Percentiles rank a stretch among this genome's conserved stretches.
Evolutionary conservation across 2,888 invertebrate genomes (phyloP).

Genomic region (Drosophila subquinaria): DNA sequence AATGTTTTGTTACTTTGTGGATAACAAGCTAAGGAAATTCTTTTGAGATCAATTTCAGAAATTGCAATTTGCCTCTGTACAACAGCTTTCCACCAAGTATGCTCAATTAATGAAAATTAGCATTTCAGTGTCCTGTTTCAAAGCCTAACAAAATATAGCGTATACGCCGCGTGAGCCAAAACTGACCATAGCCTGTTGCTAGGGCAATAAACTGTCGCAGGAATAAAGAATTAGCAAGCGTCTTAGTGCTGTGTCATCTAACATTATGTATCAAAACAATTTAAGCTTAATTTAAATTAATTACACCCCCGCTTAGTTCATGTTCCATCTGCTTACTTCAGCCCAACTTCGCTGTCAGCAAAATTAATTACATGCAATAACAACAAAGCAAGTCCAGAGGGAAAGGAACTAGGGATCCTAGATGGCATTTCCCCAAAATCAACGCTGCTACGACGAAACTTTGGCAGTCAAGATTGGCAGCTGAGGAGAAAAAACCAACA

Average conservation of each 20-base stretch:
- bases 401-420: neutral
- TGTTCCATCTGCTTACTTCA: constrained; percentile 33
- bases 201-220: constrained; percentile 3
- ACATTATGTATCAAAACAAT: constrained; percentile 63
- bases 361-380: constrained; percentile 72
- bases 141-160: constrained; percentile 30
- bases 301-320: constrained; percentile 43
- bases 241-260: constrained; percentile 8
- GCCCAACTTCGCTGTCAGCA: constrained; percentile 35
- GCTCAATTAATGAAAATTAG: constrained; percentile 41
- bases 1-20: constrained; percentile 12
- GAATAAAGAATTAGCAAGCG: constrained; percentile 18
- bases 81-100: neutral
- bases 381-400: constrained; percentile 33
- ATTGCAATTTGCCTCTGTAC: constrained; percentile 17
- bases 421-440: constrained; percentile 54
- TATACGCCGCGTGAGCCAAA: constrained; percentile 38
- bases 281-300: constrained; percentile 75
- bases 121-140: neutral
- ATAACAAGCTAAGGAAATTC: constrained; percentile 24
- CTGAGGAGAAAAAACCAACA: constrained; percentile 11
- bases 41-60: constrained; percentile 27
- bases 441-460: constrained; percentile 49
- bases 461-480: constrained; percentile 26
- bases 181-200: constrained; percentile 9